phyloP scores from a whole-genome alignment of 2,888 invertebrate genomes.

The Leucozona laternaria region DNA sequence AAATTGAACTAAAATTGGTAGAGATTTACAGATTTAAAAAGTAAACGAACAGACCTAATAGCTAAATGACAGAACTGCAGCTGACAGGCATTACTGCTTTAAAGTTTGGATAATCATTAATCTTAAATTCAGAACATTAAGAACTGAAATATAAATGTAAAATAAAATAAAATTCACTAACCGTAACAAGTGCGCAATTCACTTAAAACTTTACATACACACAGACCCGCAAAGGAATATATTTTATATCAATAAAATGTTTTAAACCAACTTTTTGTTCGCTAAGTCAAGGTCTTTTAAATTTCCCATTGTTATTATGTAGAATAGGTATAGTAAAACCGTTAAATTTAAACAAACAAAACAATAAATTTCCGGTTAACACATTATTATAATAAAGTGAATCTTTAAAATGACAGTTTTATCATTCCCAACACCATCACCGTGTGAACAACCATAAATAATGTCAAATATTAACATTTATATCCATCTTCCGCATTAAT shows the following conservation, averaged over 20 bases:
- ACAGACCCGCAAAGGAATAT: neutral
- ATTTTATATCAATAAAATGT: neutral
- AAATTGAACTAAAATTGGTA: no score
- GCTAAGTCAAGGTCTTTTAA: slow-evolving; percentile 27
- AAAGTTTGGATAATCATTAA: neutral
- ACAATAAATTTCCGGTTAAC: slow-evolving; percentile 18
- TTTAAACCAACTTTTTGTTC: neutral
- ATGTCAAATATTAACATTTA: slow-evolving; percentile 4
- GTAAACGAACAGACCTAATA: no score
- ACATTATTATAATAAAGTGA: neutral
- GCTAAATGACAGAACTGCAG: no score
- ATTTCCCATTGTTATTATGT: neutral
- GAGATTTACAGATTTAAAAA: no score
- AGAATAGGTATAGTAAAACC: neutral
- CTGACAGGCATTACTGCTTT: no score
- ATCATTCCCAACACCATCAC: slow-evolving; percentile 1
- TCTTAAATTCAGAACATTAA: neutral
- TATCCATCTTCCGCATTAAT: slow-evolving; percentile 28
- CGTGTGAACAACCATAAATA: slow-evolving; percentile 17
- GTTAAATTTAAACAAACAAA: slow-evolving; percentile 23
- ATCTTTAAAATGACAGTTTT: slow-evolving; percentile 14
- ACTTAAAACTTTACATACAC: neutral
- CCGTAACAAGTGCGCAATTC: neutral
- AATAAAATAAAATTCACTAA: neutral
- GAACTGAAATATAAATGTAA: neutral